Conservation (phyloP, 2,888 invertebrate species). For the Lapara coniferarum region DNA sequence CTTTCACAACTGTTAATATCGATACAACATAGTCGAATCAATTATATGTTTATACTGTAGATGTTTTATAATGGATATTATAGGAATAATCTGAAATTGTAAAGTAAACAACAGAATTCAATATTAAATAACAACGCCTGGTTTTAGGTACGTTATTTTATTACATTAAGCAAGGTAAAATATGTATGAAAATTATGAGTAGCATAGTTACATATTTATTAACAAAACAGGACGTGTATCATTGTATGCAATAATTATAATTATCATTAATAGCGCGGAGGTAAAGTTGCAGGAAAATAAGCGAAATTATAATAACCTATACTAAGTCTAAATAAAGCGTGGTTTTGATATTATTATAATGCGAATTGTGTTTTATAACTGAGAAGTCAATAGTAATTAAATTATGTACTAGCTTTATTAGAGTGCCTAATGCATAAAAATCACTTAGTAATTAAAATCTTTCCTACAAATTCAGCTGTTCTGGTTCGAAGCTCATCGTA, state of each 20-base stretch:
- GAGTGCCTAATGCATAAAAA: background rate
- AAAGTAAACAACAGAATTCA: no score
- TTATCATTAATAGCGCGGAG: background rate
- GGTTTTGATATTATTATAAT: background rate
- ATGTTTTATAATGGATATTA: background rate
- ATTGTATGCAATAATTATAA: no score
- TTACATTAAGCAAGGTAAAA: no score
- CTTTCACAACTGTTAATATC: no score
- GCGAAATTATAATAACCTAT: background rate
- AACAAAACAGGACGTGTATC: background rate
- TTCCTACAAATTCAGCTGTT: background rate
- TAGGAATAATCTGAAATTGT: no score
- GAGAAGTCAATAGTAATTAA: no score
- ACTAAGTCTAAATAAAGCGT: background rate
- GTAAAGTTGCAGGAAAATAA: background rate
- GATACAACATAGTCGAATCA: no score
- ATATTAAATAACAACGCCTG: no score
- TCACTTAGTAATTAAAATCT: background rate
- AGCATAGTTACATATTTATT: background rate
- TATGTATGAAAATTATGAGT: no score
- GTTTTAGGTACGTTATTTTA: no score
- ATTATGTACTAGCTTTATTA: no score
- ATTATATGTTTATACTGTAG: background rate
- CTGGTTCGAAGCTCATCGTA: background rate
- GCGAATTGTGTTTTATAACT: no score